These are phyloP conservation scores for Tinamus guttatus DNA, from an alignment of 2,113 vertebrate genomes.

Conservation along the genomic window DNA sequence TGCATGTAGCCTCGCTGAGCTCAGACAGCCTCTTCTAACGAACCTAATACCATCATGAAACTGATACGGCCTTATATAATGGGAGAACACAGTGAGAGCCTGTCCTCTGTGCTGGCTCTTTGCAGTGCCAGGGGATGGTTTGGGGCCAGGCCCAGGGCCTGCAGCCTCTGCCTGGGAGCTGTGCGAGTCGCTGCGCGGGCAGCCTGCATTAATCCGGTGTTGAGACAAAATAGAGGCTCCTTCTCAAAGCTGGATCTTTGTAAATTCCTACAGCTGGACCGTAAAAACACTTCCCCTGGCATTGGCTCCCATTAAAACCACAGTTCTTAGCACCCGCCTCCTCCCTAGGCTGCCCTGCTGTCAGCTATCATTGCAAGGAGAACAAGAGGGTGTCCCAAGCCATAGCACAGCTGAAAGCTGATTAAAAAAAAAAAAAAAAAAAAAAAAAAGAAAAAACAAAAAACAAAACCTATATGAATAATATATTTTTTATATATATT, in stretches of 20 bases:
- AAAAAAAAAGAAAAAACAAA: too few relatives aligned
- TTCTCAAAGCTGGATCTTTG: neutral
- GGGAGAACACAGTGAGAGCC: neutral
- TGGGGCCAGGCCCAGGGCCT: neutral
- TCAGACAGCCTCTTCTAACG: neutral
- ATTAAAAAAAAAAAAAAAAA: too few relatives aligned
- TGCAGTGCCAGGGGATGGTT: neutral
- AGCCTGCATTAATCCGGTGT: neutral
- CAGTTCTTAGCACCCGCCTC: neutral
- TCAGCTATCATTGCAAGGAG: neutral
- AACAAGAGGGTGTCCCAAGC: neutral
- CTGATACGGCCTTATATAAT: neutral
- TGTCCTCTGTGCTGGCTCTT: neutral
- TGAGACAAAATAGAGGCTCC: too few relatives aligned
- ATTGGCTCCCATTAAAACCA: neutral
- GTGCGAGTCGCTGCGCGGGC: neutral
- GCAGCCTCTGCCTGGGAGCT: neutral
- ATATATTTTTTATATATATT: too few relatives aligned
- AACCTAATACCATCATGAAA: neutral
- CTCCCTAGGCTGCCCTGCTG: accelerated
- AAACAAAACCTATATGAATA: too few relatives aligned
- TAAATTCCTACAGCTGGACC: neutral
- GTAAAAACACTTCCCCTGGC: neutral
- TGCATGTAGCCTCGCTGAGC: neutral
- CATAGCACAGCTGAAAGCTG: accelerated